A percentile compares a stretch with the other conserved stretches of the same genome.
These are phyloP conservation scores for Nycticorax nycticorax DNA, from an alignment of 2,113 vertebrate species.

Conservation along the genomic window DNA sequence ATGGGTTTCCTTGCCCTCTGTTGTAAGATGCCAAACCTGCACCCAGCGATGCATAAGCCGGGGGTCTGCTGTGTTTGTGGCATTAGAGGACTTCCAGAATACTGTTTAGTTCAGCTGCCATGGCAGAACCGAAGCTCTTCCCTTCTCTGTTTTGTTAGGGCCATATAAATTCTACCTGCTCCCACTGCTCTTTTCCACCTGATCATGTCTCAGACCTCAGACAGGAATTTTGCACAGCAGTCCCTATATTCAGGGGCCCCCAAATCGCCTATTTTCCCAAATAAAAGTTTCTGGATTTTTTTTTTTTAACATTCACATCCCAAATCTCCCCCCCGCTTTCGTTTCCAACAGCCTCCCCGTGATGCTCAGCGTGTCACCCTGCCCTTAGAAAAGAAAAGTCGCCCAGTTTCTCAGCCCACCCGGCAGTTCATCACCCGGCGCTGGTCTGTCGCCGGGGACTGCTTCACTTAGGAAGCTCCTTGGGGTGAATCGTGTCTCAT, in stretches of 20 bases:
- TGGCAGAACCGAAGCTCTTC: not conserved
- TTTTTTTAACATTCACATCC: not conserved
- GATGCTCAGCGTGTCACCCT: slow-evolving; percentile 19
- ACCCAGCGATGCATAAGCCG: not conserved
- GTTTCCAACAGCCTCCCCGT: not conserved
- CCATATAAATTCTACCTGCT: not conserved
- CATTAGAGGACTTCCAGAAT: not conserved
- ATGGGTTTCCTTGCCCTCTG: not conserved
- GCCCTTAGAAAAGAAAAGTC: not conserved
- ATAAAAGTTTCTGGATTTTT: not conserved
- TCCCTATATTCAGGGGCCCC: not conserved
- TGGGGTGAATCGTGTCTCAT: not conserved
- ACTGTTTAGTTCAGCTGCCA: not conserved
- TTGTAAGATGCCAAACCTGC: not conserved
- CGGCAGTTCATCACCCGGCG: not conserved
- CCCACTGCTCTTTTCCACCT: not conserved
- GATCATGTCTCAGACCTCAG: not conserved
- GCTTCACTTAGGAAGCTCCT: not conserved
- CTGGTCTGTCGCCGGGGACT: not conserved
- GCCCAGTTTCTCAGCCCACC: slow-evolving; percentile 3
- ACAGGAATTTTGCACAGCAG: not conserved
- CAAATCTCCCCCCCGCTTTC: not conserved
- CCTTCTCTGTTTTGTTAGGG: not conserved
- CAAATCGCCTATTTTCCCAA: not conserved
- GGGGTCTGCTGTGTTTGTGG: not conserved